These are phyloP conservation scores for Cremastinae sp. DNA, from an alignment of 2,888 invertebrate genomes.

Conservation along the genomic window DNA sequence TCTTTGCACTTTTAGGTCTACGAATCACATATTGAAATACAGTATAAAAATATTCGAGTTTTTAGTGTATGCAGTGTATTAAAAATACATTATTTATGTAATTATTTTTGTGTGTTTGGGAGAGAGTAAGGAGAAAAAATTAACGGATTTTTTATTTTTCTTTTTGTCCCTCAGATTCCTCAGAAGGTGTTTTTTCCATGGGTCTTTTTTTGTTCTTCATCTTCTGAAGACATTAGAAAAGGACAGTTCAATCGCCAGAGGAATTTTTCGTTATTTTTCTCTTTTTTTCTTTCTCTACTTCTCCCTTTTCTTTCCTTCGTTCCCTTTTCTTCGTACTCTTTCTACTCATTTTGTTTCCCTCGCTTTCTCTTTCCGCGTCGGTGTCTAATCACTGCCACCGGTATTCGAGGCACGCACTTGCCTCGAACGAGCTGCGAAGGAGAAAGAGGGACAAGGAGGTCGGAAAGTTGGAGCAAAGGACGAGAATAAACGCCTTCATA, in stretches of 20 bases:
- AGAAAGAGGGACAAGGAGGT: conserved; percentile 21
- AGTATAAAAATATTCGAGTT: too few relatives aligned
- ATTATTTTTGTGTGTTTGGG: neutral
- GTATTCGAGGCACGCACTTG: conserved; percentile 57
- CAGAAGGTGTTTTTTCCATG: conserved; percentile 26
- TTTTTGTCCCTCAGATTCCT: conserved; percentile 10
- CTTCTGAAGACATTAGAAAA: conserved; percentile 19
- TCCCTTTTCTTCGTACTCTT: neutral
- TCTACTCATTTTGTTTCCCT: too few relatives aligned
- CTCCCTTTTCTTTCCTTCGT: neutral
- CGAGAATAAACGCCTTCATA: conserved; percentile 4
- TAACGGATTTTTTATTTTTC: conserved; percentile 23
- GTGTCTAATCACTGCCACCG: conserved; percentile 55
- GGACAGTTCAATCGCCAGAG: conserved; percentile 22
- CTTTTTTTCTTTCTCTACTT: neutral
- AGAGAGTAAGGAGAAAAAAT: conserved; percentile 1
- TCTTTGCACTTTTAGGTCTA: too few relatives aligned
- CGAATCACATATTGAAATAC: too few relatives aligned
- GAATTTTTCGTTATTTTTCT: conserved; percentile 15
- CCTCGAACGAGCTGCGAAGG: conserved; percentile 29
- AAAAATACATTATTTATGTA: too few relatives aligned
- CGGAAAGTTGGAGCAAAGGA: conserved; percentile 29
- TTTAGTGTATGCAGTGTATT: too few relatives aligned
- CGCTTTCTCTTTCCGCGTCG: conserved; percentile 34
- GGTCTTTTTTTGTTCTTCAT: conserved; percentile 14